phyloP scores from a whole-genome alignment of 35 echinoderm and acorn worm genomes.

The Stichopus chloronotus region DNA sequence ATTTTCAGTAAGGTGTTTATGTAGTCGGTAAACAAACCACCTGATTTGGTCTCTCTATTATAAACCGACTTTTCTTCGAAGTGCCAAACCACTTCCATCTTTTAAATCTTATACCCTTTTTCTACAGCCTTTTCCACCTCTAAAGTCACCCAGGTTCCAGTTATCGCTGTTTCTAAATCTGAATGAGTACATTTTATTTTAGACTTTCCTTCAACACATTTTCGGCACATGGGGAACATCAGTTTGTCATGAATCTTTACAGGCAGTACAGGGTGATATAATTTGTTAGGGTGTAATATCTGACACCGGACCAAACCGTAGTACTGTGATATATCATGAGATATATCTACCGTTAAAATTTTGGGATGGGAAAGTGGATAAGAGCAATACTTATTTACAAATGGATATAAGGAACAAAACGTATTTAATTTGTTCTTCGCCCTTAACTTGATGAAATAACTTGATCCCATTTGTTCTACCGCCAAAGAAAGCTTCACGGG shows the following conservation, averaged over 20 bases:
- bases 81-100: constrained; percentile 22
- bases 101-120: too few species aligned
- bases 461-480: constrained; percentile 56
- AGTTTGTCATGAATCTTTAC: too few species aligned
- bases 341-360: constrained; percentile 60
- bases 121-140: too few species aligned
- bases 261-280: too few species aligned
- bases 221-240: too few species aligned
- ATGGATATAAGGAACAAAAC: constrained; percentile 58
- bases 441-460: constrained; percentile 55
- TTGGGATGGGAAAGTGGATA: constrained; percentile 56
- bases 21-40: constrained; percentile 30
- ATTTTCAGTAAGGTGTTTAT: neutral
- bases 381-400: constrained; percentile 47
- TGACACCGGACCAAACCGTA: constrained; percentile 70
- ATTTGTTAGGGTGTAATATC: constrained; percentile 23
- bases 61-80: neutral
- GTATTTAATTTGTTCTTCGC: constrained; percentile 51
- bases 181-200: constrained; percentile 37
- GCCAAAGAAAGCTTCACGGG: constrained; percentile 48
- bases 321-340: constrained; percentile 52
- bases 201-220: constrained; percentile 57
- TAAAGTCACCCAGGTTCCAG: too few species aligned
- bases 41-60: neutral
- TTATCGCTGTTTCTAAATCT: too few species aligned